phyloP scores from a whole-genome alignment of 2,888 invertebrate genomes.

The Synanthedon myopaeformis region DNA sequence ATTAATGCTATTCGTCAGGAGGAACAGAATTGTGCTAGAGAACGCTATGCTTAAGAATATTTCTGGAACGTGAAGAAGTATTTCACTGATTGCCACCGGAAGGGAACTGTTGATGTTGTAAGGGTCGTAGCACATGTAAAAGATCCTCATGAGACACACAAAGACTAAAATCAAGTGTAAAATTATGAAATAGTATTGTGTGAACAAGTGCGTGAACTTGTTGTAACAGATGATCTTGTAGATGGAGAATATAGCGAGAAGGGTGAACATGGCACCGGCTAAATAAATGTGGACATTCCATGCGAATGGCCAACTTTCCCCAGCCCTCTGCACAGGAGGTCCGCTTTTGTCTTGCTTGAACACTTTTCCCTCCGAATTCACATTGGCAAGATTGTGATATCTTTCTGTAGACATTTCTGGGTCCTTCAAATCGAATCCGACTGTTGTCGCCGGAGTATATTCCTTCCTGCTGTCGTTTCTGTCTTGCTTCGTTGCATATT shows the following conservation, averaged over 20 bases:
- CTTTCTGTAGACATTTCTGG: slow-evolving; percentile 65
- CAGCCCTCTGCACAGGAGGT: slow-evolving; percentile 56
- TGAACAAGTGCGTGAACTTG: slow-evolving; percentile 86
- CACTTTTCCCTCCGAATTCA: slow-evolving; percentile 65
- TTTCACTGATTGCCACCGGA: slow-evolving; percentile 82
- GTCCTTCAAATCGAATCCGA: slow-evolving; percentile 58
- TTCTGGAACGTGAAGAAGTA: slow-evolving; percentile 85
- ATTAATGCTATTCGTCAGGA: slow-evolving; percentile 83
- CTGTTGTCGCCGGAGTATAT: slow-evolving; percentile 53
- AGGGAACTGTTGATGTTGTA: slow-evolving; percentile 89
- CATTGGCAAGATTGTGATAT: slow-evolving; percentile 72
- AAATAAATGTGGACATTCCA: slow-evolving; percentile 94
- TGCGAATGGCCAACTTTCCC: slow-evolving; percentile 82
- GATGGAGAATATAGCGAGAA: slow-evolving; percentile 86
- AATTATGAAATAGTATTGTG: slow-evolving; percentile 88
- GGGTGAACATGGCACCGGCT: slow-evolving; percentile 85
- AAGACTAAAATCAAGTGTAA: slow-evolving; percentile 85
- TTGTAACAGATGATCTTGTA: slow-evolving; percentile 89
- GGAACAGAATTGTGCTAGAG: slow-evolving; percentile 85
- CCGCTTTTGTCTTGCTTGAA: slow-evolving; percentile 52
- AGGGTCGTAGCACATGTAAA: slow-evolving; percentile 91
- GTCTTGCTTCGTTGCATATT: slow-evolving; percentile 46
- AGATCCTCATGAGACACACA: slow-evolving; percentile 84
- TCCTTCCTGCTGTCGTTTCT: slow-evolving; percentile 49
- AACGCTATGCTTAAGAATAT: slow-evolving; percentile 92